A percentile compares a stretch with the other conserved stretches of the same genome.
These are phyloP conservation scores for Masticophis lateralis DNA, from an alignment of 2,797 vertebrate species.

Conservation along the genomic window DNA sequence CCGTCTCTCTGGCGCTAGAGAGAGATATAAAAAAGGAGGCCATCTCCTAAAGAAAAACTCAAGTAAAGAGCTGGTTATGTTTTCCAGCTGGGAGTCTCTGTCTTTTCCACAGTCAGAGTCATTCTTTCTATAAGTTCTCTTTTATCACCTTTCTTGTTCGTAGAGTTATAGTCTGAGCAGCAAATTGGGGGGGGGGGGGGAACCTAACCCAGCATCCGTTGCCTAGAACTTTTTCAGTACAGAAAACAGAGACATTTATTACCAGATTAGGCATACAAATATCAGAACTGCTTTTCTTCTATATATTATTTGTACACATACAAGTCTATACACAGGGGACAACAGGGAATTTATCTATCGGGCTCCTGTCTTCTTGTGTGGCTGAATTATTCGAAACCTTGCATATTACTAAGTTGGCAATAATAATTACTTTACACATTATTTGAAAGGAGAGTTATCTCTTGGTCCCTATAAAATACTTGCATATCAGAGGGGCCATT, in stretches of 20 bases:
- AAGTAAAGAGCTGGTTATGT: not conserved
- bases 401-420: not conserved
- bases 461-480: not conserved
- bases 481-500: not conserved
- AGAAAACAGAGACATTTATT: not conserved
- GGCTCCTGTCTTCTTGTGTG: not conserved
- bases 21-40: not conserved
- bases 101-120: not conserved
- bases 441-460: not conserved
- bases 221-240: not conserved
- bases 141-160: not conserved
- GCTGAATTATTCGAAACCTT: not conserved
- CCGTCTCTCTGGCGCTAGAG: constrained; percentile 1
- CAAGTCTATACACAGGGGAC: not conserved
- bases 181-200: not conserved
- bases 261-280: not conserved
- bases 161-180: not conserved
- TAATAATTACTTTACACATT: not conserved
- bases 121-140: not conserved
- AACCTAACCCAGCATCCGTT: not conserved
- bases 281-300: not conserved
- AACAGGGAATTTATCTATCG: not conserved
- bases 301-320: not conserved
- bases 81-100: constrained; percentile 14
- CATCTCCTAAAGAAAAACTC: not conserved